Conservation (phyloP, 2,113 vertebrate genomes). For the Regulus satrapa region DNA sequence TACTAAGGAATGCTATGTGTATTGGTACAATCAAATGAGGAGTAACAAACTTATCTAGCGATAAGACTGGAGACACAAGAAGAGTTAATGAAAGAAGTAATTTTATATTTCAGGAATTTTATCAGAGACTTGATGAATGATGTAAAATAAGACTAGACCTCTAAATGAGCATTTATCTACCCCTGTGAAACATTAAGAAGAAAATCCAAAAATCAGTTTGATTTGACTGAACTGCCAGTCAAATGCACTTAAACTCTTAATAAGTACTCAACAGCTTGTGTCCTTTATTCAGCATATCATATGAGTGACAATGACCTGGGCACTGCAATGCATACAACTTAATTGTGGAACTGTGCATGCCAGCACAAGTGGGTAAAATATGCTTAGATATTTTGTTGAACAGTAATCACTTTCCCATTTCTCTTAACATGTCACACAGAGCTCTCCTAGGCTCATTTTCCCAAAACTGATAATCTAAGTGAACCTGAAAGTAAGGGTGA, state of each 20-base stretch:
- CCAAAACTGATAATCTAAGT: neutral
- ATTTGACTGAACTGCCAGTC: neutral
- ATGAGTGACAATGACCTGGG: neutral
- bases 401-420: neutral
- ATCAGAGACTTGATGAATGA: neutral
- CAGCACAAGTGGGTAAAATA: neutral
- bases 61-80: neutral
- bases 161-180: neutral
- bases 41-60: neutral
- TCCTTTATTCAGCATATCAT: neutral
- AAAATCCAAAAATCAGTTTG: neutral
- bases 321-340: neutral
- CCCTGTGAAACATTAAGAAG: neutral
- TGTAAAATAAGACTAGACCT: neutral
- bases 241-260: neutral
- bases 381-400: neutral
- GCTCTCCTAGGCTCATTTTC: neutral
- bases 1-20: neutral
- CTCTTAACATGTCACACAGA: neutral
- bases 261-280: neutral
- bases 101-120: neutral
- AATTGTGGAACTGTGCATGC: neutral
- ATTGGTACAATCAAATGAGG: neutral
- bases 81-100: neutral
- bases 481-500: neutral